phyloP scores from a whole-genome alignment of 2,113 vertebrate species.

The Phrynosoma platyrhinos region DNA sequence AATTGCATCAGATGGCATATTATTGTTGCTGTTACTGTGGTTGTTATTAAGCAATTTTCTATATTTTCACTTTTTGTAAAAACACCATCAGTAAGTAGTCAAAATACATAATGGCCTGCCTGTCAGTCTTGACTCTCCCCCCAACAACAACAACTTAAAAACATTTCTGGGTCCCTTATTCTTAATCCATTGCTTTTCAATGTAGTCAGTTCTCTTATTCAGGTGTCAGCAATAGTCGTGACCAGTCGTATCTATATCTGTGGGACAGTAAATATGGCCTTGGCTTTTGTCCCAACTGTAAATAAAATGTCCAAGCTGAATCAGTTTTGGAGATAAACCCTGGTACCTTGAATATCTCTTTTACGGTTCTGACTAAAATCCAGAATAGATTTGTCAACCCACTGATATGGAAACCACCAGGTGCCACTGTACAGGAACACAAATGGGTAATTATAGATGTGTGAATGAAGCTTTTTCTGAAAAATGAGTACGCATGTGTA shows the following conservation, averaged over 20 bases:
- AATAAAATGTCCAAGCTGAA: too few species aligned
- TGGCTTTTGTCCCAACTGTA: too few species aligned
- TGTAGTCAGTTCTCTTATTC: background rate
- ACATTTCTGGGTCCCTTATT: background rate
- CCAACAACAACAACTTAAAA: too few species aligned
- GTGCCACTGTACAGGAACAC: background rate
- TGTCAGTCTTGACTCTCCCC: too few species aligned
- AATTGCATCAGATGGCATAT: too few species aligned
- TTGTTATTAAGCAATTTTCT: background rate
- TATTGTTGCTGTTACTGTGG: too few species aligned
- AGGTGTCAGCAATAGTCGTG: background rate
- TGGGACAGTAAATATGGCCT: too few species aligned
- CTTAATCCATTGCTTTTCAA: background rate
- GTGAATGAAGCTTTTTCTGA: background rate
- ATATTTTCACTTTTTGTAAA: background rate
- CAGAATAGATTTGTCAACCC: background rate
- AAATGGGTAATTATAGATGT: background rate
- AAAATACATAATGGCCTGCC: too few species aligned
- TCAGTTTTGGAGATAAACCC: background rate
- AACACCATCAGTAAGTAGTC: too few species aligned
- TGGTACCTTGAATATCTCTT: background rate
- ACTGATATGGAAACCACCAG: background rate
- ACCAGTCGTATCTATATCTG: background rate
- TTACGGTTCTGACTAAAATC: background rate
- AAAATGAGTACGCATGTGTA: background rate